Evolutionary conservation across 2,113 vertebrate species (phyloP), one percentile per base, ranked within the genome.

Genomic region (Hippocampus barbouri): DNA sequence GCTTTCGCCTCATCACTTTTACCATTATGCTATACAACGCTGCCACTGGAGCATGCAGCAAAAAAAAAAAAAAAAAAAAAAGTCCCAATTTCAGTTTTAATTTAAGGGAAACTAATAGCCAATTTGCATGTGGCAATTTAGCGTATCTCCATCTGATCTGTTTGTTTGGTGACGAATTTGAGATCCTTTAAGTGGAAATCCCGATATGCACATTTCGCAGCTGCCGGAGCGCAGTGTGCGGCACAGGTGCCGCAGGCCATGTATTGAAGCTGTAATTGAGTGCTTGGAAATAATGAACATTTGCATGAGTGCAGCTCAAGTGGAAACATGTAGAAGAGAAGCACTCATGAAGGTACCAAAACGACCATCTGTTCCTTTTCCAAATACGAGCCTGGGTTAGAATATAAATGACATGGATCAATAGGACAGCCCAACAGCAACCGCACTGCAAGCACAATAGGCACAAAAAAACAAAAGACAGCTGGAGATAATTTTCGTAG

Each of bases 241-340:
- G 53, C 67, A 40, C 5, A 12, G 30, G 56, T 75, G 72, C 73
- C 78, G 71, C 76, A 73, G 81, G 74, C 71, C 76, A 75, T 72
- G 78, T 74, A 75, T 66, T 23, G 53, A 64, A 77, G 79, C 66
- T 80, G 81, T 81, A 67, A 61, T 69, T 66, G 73, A 79, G 80
- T 66, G 64, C 70, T 74, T 45, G 66, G 73, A 72, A 71, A 86
- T 82, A 83, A 86, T 85, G 74, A 89, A 87, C 86, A 86, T 84
- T 78, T 86, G 85, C 77, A 61, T 73, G 79, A 81, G 84, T 23
- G 77, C 68, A 63, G 65, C 84, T 80, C 59, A 73, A 88, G 84
- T 67, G 77, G 73, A 67, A 76, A 65, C 74, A 30, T 72, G 72
- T 79, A 72, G 74, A 68, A 56, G 81, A 66, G 62, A 73, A 75